phyloP scores from a whole-genome alignment of 2,113 vertebrate species.

The Cheilinus undulatus region DNA sequence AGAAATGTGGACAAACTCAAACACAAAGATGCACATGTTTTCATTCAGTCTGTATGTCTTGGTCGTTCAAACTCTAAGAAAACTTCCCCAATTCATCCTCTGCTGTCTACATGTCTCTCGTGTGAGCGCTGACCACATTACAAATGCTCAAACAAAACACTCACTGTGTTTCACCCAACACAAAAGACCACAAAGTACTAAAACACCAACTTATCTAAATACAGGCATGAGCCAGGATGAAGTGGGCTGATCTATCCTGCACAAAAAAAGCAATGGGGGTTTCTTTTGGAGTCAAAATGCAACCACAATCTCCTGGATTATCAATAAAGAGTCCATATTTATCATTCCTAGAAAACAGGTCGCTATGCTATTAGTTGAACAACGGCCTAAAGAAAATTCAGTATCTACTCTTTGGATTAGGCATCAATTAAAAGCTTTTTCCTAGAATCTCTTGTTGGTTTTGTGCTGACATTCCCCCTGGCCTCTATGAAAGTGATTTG shows the following conservation, averaged over 20 bases:
- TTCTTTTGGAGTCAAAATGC: constrained; percentile 54
- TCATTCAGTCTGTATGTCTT: constrained; percentile 9
- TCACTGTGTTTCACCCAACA: constrained; percentile 67
- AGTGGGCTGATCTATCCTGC: constrained; percentile 6
- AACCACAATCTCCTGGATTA: constrained; percentile 21
- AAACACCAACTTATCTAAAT: constrained; percentile 69
- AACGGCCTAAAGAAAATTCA: neutral
- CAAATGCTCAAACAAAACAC: constrained; percentile 70
- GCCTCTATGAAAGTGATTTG: constrained; percentile 11
- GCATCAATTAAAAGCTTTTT: constrained; percentile 36
- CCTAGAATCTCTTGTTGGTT: constrained; percentile 15
- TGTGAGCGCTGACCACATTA: constrained; percentile 75
- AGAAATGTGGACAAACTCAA: constrained; percentile 35
- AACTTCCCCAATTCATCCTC: constrained; percentile 22
- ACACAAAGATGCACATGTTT: constrained; percentile 33
- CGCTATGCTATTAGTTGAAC: constrained; percentile 19
- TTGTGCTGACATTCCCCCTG: constrained; percentile 1
- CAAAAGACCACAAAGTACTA: constrained; percentile 60
- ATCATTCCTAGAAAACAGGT: constrained; percentile 5
- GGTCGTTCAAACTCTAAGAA: constrained; percentile 12
- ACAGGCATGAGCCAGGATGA: constrained; percentile 48
- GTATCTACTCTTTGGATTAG: constrained; percentile 18
- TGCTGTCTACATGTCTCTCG: constrained; percentile 46
- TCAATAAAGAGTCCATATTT: neutral
- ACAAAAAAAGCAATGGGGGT: constrained; percentile 37